Evolutionary conservation across 2,888 invertebrate species (phyloP).

Genomic region (Microplitis deprimator): DNA sequence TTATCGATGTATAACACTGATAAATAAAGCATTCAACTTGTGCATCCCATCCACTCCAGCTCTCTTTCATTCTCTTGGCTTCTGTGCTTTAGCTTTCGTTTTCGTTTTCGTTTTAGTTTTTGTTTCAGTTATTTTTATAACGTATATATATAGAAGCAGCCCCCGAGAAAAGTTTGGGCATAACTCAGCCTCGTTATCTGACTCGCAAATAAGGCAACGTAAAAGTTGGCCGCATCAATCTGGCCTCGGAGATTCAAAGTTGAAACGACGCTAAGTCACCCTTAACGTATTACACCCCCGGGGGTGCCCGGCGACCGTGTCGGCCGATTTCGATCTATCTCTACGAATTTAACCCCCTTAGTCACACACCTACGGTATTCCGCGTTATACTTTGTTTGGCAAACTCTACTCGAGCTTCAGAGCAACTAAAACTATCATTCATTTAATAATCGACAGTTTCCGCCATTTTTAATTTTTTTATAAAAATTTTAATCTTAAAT

Average conservation of each 20-base stretch:
- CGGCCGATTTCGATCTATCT: conserved; percentile 59
- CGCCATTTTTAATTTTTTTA: not conserved
- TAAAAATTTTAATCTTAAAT: not conserved
- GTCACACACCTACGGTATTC: conserved; percentile 41
- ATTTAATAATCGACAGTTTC: not conserved
- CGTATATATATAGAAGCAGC: conserved; percentile 1
- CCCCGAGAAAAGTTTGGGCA: conserved; percentile 65
- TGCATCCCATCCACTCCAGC: not conserved
- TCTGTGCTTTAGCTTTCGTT: conserved; percentile 5
- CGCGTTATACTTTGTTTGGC: conserved; percentile 5
- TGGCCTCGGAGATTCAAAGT: conserved; percentile 70
- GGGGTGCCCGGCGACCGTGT: conserved; percentile 56
- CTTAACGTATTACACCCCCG: conserved; percentile 70
- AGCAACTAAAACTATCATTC: not conserved
- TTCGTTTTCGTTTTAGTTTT: not conserved
- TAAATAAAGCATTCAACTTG: conserved; percentile 45
- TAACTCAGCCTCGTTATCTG: conserved; percentile 72
- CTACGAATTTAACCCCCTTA: conserved; percentile 52
- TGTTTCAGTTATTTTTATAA: not conserved
- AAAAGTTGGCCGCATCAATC: conserved; percentile 72
- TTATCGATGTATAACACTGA: conserved; percentile 29
- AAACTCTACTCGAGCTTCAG: not conserved
- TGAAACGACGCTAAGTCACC: conserved; percentile 71
- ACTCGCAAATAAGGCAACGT: conserved; percentile 71
- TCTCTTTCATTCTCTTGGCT: not conserved